phyloP scores from a whole-genome alignment of 1,140 invertebrate genomes.

The Aphidius gifuensis region DNA sequence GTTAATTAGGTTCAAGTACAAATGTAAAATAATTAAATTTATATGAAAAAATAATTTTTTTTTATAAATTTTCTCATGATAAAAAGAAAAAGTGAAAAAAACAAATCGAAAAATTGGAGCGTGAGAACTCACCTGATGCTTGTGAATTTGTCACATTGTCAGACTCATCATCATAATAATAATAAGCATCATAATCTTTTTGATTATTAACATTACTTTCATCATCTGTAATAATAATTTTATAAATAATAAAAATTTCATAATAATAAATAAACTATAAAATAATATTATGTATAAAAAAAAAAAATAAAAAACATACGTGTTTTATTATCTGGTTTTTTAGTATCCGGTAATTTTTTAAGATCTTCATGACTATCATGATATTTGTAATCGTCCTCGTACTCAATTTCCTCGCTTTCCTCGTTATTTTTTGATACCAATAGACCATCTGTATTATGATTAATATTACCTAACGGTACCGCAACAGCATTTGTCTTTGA shows the following conservation, averaged over 20 bases:
- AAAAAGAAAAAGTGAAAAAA: too few species aligned
- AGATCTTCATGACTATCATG: conserved; percentile 6
- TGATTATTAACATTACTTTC: too few species aligned
- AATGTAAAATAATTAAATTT: too few species aligned
- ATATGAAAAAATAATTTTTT: too few species aligned
- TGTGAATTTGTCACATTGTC: conserved; percentile 36
- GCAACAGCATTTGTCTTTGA: conserved; percentile 28
- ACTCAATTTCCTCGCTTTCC: conserved; percentile 31
- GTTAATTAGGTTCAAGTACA: too few species aligned
- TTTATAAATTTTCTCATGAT: too few species aligned
- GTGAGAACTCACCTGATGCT: conserved; percentile 24
- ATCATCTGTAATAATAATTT: too few species aligned
- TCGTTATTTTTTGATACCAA: conserved; percentile 14
- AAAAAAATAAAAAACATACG: conserved; percentile 17
- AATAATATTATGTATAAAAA: conserved; percentile 11
- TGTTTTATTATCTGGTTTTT: background rate
- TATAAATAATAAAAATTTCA: too few species aligned
- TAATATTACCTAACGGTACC: conserved; percentile 2
- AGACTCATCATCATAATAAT: conserved; percentile 47
- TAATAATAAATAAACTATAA: conserved; percentile 20
- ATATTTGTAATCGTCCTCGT: conserved; percentile 25
- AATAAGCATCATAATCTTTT: conserved; percentile 35
- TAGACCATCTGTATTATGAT: background rate
- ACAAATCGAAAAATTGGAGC: background rate
- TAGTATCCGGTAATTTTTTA: background rate